Conservation (phyloP, 2,888 invertebrate genomes). For the Pristionchus entomophagus region DNA sequence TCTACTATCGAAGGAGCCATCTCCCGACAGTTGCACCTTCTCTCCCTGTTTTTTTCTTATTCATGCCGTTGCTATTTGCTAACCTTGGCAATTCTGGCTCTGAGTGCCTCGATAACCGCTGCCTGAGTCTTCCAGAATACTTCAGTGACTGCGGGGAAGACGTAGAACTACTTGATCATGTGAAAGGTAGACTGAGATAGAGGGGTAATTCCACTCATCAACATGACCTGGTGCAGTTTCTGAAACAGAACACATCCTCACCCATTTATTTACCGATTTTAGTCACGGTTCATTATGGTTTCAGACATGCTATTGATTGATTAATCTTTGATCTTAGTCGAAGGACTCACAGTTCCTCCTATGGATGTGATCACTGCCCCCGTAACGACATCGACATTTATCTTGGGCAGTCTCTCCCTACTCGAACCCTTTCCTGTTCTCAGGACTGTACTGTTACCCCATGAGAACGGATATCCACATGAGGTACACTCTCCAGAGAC, state of each 20-base stretch:
- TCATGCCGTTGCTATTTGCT: not conserved
- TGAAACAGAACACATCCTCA: not conserved
- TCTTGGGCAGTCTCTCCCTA: not conserved
- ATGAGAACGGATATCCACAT: not conserved
- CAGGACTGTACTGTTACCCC: not conserved
- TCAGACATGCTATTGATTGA: not conserved
- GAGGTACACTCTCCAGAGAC: not conserved
- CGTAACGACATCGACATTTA: not conserved
- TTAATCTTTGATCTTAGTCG: too few species aligned
- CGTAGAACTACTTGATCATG: too few species aligned
- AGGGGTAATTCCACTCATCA: not conserved
- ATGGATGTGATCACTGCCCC: not conserved
- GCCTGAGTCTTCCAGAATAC: not conserved
- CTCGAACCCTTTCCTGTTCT: not conserved
- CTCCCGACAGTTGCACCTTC: not conserved
- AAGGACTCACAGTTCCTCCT: not conserved
- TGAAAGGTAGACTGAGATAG: not conserved
- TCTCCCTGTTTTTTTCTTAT: not conserved
- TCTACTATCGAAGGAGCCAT: not conserved
- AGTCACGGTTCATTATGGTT: not conserved
- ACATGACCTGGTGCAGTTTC: not conserved
- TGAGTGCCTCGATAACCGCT: not conserved
- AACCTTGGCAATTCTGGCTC: not conserved
- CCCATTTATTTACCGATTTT: too few species aligned
- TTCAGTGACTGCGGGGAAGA: not conserved